Conservation (phyloP, 2,888 invertebrate genomes). For the Teinopalpus imperialis region DNA sequence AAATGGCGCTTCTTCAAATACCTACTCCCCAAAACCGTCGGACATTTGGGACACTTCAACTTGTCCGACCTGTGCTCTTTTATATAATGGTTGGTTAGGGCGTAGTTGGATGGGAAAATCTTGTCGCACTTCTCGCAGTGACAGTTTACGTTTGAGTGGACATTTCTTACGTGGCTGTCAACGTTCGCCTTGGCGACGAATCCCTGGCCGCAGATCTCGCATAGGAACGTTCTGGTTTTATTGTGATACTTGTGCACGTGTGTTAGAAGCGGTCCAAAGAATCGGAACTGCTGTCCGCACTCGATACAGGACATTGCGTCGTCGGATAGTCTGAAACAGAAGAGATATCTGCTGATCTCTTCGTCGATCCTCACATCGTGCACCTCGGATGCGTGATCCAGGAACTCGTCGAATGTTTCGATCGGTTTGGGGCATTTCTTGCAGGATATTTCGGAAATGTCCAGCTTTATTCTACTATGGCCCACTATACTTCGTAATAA, state of each 20-base stretch:
- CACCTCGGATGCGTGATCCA: constrained; percentile 37
- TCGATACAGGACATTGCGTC: constrained; percentile 45
- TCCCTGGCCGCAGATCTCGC: constrained; percentile 59
- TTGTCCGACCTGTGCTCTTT: constrained; percentile 26
- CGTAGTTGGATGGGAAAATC: constrained; percentile 39
- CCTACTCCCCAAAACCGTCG: constrained; percentile 47
- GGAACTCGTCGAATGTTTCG: constrained; percentile 38
- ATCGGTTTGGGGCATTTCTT: constrained; percentile 42
- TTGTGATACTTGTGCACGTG: constrained; percentile 48
- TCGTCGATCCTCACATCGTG: constrained; percentile 38
- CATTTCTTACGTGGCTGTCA: constrained; percentile 48
- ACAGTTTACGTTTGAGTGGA: constrained; percentile 39
- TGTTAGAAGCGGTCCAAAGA: constrained; percentile 46
- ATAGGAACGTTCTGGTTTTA: constrained; percentile 39
- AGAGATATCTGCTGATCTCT: constrained; percentile 34
- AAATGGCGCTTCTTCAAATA: constrained; percentile 60
- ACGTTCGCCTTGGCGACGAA: constrained; percentile 54
- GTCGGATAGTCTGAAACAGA: constrained; percentile 46
- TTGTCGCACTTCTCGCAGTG: constrained; percentile 40
- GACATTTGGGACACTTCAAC: constrained; percentile 57
- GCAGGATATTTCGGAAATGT: constrained; percentile 47
- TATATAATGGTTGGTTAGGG: constrained; percentile 38
- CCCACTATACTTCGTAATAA: constrained; percentile 32
- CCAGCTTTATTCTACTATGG: constrained; percentile 44
- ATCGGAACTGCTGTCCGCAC: constrained; percentile 48